phyloP scores from a whole-genome alignment of 2,888 invertebrate species.

The Campopleginae sp. region DNA sequence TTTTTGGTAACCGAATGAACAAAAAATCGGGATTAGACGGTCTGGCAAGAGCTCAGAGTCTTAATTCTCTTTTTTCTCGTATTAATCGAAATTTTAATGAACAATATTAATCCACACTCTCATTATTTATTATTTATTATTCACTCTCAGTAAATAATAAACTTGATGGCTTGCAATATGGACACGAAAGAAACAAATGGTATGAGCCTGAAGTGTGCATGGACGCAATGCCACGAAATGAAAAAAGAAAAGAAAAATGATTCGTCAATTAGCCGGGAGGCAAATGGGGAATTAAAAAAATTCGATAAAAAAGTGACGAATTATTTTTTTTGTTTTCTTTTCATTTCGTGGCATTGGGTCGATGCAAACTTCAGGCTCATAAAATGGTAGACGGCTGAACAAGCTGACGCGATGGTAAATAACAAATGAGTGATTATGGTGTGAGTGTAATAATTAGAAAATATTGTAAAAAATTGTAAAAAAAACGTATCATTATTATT shows the following conservation, averaged over 20 bases:
- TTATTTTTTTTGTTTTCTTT: too few species aligned
- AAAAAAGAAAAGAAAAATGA: too few species aligned
- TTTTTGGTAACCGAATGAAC: not conserved
- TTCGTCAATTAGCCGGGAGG: too few species aligned
- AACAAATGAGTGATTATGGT: slow-evolving; percentile 78
- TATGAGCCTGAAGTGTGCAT: too few species aligned
- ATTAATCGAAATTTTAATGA: slow-evolving; percentile 30
- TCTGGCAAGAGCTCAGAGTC: slow-evolving; percentile 40
- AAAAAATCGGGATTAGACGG: slow-evolving; percentile 14
- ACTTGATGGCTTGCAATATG: slow-evolving; percentile 73
- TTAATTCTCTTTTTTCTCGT: slow-evolving; percentile 36
- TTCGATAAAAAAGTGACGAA: too few species aligned
- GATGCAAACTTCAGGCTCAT: too few species aligned
- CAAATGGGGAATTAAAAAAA: too few species aligned
- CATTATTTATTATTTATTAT: slow-evolving; percentile 49
- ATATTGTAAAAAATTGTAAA: slow-evolving; percentile 62
- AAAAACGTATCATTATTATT: slow-evolving; percentile 37
- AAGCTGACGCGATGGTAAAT: slow-evolving; percentile 75
- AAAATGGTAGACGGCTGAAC: slow-evolving; percentile 77
- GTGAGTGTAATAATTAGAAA: slow-evolving; percentile 79
- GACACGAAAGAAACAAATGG: slow-evolving; percentile 70
- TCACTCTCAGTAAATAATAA: slow-evolving; percentile 55
- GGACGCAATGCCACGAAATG: too few species aligned
- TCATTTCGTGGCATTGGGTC: too few species aligned
- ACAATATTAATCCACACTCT: slow-evolving; percentile 47